Evolutionary conservation across 2,797 vertebrate genomes (phyloP), one percentile per base, ranked within the genome.

Genomic region (Decapterus maruadsi): DNA sequence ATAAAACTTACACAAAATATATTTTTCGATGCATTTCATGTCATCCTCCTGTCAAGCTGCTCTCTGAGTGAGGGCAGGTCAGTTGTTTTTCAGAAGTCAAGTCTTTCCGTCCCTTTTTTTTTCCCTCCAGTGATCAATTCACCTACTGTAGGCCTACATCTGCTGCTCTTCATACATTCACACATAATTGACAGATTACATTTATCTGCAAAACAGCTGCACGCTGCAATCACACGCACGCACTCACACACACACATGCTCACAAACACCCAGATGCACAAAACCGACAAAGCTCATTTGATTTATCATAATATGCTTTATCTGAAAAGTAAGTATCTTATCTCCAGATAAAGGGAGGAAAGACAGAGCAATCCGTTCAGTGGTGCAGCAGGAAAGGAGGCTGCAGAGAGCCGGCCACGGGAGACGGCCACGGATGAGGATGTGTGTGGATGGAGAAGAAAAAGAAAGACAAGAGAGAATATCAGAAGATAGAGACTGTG

Each of bases 271-370:
- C 77, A 86, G 66, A 87, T 67, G 68, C 80, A 83, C 78, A 77
- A 87, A 92, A 92, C 48, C 61, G 57, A 89, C 82, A 91, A 89
- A 92, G 91, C 89, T 92, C 83, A 92, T 89, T 90, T 92, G 92
- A 95, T 95, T 95, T 94, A 95, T 95, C 93, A 95, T 96, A 95
- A 96, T 95, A 94, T 95, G 94, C 94, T 95, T 95, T 94, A 95
- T 96, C 94, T 96, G 93, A 96, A 96, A 95, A 95, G 92, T 95
- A 95, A 95, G 95, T 95, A 94, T 95, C 95, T 96, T 95, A 95
- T 92, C 93, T 94, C 88, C 89, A 93, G 95, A 95, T 95, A 94
- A 95, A 95, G 89, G 86, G 85, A 88, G 92, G 90, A 95, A 93
- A 93, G 92, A 81, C 87, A 61, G 82, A 87, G 75, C 86, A 58